Evolutionary conservation across 2,113 vertebrate genomes (phyloP), one percentile per base, ranked within the genome.

Genomic region (Drymodes brunneopygia): DNA sequence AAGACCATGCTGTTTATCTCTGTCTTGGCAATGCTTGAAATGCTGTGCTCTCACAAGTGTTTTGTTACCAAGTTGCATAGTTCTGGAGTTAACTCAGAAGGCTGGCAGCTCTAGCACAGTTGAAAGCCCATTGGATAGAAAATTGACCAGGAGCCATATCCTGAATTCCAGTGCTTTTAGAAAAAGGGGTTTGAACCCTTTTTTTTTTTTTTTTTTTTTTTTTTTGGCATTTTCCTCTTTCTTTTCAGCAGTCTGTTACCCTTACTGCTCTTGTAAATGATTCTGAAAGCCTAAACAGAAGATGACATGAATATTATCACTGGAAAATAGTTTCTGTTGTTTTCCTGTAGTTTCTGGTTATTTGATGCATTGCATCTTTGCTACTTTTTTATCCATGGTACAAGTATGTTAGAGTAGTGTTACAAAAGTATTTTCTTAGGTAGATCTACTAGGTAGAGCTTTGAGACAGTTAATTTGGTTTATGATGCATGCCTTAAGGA

Each of bases 1-100:
- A 81, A 86, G 87, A 58, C 77, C 60, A 74, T 2, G 2, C 64
- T 77, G 11, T 75, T 82, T 95, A 12, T 94, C 57, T 92, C 71
- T 92, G 51, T 71, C 61, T 88, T 92, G 86, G 93, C 67, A 24
- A 11, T 69, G 86, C 51, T 81, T 56, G 50, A 33, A 81, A 57
- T 78, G 74, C 61, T 95, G 54, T 70, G 54, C 60, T 90, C 89
- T 96, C 81, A 88, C 61, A 96, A 92, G 79, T 90, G 85, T 95
- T 95, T 69, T 90, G 84, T 97, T 96, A 95, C 77, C 5, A 40
- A 61, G 44, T 61, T 79, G 61, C 83, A 51, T 83, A 80, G 45
- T 88, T 97, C 47, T 85, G 61, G 67, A 85, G 69, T 95, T 89
- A 88, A 77, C 81, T 94, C 69, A 85, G 78, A 82, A 92, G 44